Base-by-base conservation (phyloP, 2,888 invertebrate genomes). In the Corythucha ciliata region DNA sequence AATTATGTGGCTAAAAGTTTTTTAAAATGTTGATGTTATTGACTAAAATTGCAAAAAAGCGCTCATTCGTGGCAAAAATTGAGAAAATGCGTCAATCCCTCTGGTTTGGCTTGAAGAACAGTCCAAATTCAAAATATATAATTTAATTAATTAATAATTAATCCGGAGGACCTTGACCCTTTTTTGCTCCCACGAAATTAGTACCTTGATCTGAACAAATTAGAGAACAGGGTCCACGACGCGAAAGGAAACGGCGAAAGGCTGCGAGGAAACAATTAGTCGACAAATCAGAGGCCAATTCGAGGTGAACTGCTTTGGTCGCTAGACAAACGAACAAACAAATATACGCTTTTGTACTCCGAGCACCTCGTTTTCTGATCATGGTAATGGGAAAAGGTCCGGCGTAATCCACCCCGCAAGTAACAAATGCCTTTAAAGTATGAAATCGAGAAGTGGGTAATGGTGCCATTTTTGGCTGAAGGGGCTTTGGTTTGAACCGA, bases 131-230 rank as follows among this genome's bases (percentile, higher is more conserved):
- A n/a, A n/a, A n/a, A n/a, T n/a, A n/a, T n/a, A n/a, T n/a, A n/a
- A n/a, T n/a, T n/a, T n/a, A n/a, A n/a, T n/a, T n/a, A n/a, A n/a
- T n/a, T n/a, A n/a, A n/a, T n/a, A n/a, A n/a, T n/a, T n/a, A n/a
- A n/a, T n/a, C n/a, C n/a, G n/a, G n/a, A n/a, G n/a, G n/a, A n/a
- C n/a, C n/a, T n/a, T n/a, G n/a, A n/a, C n/a, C n/a, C n/a, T n/a
- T n/a, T n/a, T n/a, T n/a, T n/a, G 64, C 64, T 2, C 65, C 65
- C 1, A 61, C 52, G 34, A 65, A 64, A 32, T 62, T 65, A 0
- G 63, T 64, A 0, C 65, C 67, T 58, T 65, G 62, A 27, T 66
- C 65, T 33, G 59, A 60, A 45, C 56, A 61, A 0, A 65, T n/a
- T 42, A 5, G 55, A 39, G 4, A 32, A 10, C 58, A 58, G 4